Conservation (phyloP, 2,888 invertebrate species). For the Pediacus dermestoides region DNA sequence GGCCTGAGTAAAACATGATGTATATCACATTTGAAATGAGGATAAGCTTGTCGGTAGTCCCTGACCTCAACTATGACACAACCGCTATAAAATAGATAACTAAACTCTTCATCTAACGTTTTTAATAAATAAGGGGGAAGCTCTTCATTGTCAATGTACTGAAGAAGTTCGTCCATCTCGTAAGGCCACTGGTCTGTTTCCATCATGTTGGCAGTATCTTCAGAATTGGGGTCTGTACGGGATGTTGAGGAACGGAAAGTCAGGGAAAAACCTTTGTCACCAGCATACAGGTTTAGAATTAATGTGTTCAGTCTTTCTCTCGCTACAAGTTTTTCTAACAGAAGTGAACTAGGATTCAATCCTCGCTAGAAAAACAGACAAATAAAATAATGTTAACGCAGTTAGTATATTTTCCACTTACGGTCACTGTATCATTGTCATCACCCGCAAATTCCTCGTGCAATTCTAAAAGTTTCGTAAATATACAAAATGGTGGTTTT, state of each 20-base stretch:
- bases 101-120: constrained; percentile 76
- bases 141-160: constrained; percentile 84
- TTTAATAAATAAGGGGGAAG: constrained; percentile 84
- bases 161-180: constrained; percentile 72
- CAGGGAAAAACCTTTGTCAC: constrained; percentile 84
- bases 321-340: constrained; percentile 80
- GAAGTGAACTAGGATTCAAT: constrained; percentile 62
- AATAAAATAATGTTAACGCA: no score
- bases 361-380: constrained; percentile 50
- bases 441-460: constrained; percentile 37
- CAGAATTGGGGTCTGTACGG: constrained; percentile 45
- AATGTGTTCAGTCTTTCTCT: constrained; percentile 84
- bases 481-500: constrained; percentile 45
- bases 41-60: constrained; percentile 81
- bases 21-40: constrained; percentile 73
- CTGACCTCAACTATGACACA: constrained; percentile 89
- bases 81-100: constrained; percentile 85
- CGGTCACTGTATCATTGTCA: not conserved
- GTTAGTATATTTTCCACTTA: no score
- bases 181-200: constrained; percentile 83
- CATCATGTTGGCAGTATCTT: constrained; percentile 61
- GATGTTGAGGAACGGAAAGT: constrained; percentile 39
- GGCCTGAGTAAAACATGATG: constrained; percentile 85
- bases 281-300: constrained; percentile 86
- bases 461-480: constrained; percentile 48